Percentiles rank a stretch among this genome's conserved stretches.
phyloP scores from a whole-genome alignment of 2,888 invertebrate genomes.

The Xestia c-nigrum region DNA sequence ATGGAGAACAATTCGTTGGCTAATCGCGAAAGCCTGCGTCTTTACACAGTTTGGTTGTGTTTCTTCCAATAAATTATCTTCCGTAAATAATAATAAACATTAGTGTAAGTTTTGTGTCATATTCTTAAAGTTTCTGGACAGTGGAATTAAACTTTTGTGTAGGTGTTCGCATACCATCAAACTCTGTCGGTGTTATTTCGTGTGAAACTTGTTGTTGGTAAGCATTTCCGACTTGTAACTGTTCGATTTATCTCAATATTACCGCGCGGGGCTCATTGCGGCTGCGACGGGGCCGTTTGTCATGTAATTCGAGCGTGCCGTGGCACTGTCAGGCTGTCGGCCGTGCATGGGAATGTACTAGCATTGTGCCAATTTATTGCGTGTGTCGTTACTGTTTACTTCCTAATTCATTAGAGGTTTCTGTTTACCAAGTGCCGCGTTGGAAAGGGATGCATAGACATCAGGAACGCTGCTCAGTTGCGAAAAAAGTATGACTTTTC shows the following conservation, averaged over 20 bases:
- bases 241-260: constrained; percentile 40
- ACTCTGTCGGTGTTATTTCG: constrained; percentile 72
- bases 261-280: constrained; percentile 6
- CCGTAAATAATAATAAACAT: constrained; percentile 59
- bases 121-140: constrained; percentile 67
- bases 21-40: constrained; percentile 68
- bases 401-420: constrained; percentile 65
- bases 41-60: constrained; percentile 63
- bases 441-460: constrained; percentile 40
- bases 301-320: constrained; percentile 35
- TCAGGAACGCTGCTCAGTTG: constrained; percentile 12
- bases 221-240: constrained; percentile 70
- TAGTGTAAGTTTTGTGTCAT: constrained; percentile 73
- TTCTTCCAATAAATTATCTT: constrained; percentile 67
- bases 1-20: constrained; percentile 70
- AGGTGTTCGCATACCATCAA: constrained; percentile 74
- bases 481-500: constrained; percentile 2
- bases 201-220: constrained; percentile 83
- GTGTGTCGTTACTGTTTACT: constrained; percentile 68
- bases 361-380: constrained; percentile 66
- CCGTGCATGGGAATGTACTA: constrained; percentile 59
- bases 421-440: constrained; percentile 50
- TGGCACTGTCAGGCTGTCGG: constrained; percentile 48
- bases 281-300: constrained; percentile 10
- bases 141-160: constrained; percentile 75